These are phyloP conservation scores for Leuctra nigra DNA, from an alignment of 2,888 invertebrate species.

Conservation along the genomic window DNA sequence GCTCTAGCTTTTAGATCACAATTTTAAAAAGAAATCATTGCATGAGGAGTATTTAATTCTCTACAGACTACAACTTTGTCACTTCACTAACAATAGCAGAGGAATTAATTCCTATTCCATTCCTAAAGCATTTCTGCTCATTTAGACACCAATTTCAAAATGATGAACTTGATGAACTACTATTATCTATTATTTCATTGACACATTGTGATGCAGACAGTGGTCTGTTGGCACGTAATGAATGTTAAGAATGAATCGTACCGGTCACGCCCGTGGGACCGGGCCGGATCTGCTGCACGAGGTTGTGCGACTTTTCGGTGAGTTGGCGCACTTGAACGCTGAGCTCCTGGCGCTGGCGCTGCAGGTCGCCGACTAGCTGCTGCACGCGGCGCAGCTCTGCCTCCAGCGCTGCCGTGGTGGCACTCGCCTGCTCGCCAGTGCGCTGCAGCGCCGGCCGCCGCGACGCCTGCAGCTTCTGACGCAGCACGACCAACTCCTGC, in stretches of 20 bases:
- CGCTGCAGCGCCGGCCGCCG: conserved; percentile 42
- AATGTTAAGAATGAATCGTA: conserved; percentile 20
- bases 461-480: conserved; percentile 73
- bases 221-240: no score
- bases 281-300: conserved; percentile 57
- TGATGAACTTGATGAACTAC: no score
- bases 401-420: conserved; percentile 39
- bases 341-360: conserved; percentile 76
- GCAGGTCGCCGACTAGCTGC: conserved; percentile 75
- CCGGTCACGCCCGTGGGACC: conserved; percentile 37
- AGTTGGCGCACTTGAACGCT: conserved; percentile 79
- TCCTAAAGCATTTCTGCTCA: no score
- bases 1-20: no score
- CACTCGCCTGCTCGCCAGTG: conserved; percentile 24
- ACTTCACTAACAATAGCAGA: no score
- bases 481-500: conserved; percentile 74
- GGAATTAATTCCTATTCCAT: no score
- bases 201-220: no score
- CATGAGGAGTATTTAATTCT: no score
- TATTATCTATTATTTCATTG: no score
- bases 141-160: no score
- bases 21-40: no score
- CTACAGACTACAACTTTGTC: no score
- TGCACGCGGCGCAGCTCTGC: conserved; percentile 76
- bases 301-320: conserved; percentile 69